These are phyloP conservation scores for Etheostoma cragini DNA, from an alignment of 2,113 vertebrate genomes.

Conservation along the genomic window DNA sequence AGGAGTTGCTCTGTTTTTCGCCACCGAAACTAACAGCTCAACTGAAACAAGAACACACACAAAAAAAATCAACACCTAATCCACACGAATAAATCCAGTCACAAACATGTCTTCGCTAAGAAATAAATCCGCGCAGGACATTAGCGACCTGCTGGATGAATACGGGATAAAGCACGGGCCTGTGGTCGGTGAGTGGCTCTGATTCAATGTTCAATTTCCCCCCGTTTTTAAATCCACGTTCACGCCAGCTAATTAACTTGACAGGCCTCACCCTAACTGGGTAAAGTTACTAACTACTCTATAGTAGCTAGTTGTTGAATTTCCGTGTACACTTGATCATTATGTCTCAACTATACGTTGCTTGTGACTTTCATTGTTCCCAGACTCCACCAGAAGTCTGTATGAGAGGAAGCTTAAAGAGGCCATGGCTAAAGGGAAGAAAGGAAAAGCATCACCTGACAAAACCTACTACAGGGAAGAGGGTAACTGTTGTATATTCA, in stretches of 20 bases:
- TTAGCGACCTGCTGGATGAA: constrained; percentile 75
- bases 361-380: background rate
- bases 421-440: constrained; percentile 74
- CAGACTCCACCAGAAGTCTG: constrained; percentile 79
- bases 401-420: constrained; percentile 83
- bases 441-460: constrained; percentile 52
- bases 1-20: constrained; percentile 23
- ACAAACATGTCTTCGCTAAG: constrained; percentile 62
- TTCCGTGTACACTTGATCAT: background rate
- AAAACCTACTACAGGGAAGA: constrained; percentile 80
- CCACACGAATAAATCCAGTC: background rate
- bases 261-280: background rate
- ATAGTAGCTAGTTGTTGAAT: fast-evolving
- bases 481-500: constrained; percentile 44
- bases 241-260: background rate
- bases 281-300: background rate
- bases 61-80: fast-evolving
- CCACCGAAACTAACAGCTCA: constrained; percentile 13
- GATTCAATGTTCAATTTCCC: background rate
- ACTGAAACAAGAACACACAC: background rate
- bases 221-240: constrained; percentile 23
- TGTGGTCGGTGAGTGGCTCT: constrained; percentile 78
- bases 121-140: constrained; percentile 67
- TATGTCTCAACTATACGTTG: background rate
- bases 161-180: constrained; percentile 84